Evolutionary conservation across 2,888 invertebrate genomes (phyloP), one percentile per base, ranked within the genome.

Genomic region (Polydesmus complanatus): DNA sequence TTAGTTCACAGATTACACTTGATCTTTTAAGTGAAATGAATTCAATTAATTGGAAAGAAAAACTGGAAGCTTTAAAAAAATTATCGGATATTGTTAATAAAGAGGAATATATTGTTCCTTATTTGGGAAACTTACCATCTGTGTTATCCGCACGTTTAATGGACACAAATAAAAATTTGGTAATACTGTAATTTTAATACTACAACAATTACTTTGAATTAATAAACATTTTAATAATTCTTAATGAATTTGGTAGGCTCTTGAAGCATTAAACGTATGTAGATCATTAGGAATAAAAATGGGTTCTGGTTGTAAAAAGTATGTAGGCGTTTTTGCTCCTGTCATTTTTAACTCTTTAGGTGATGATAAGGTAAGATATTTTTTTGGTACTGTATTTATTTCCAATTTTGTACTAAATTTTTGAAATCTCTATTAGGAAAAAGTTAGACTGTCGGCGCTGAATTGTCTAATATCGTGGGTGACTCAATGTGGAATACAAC

Each of bases 11-110:
- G 67, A 85, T 95, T 64, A 91, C 90, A 0, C 88, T 89, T 66
- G 75, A 83, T 0, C 75, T 95, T 1, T 74, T 94, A 2, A 82
- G 80, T 5, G 90, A 94, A 73, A 78, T 93, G 67, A 79, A 81
- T 25, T 90, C 92, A 73, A 92, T 90, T 74, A 90, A 90, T 75
- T 96, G 95, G 95, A 95, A 95, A 79, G 85, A 75, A 3, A 79
- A 88, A 62, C 84, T 83, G 67, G 88, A 88, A 74, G 87, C 82
- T 0, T 71, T 89, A 22, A 81, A 81, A 66, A 86, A 87, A 74
- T 75, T 91, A 19, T 81, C 79, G 61, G 78, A 78, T 0, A 83
- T 91, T 52, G 77, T 92, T 47, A 79, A 76, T 21, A 88, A 84
- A 58, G 85, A 88, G 0, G 84, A 87, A 66, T 82, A 87, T 8